Evolutionary conservation across 2,888 invertebrate species (phyloP).

Genomic region (Coleophora deauratella): DNA sequence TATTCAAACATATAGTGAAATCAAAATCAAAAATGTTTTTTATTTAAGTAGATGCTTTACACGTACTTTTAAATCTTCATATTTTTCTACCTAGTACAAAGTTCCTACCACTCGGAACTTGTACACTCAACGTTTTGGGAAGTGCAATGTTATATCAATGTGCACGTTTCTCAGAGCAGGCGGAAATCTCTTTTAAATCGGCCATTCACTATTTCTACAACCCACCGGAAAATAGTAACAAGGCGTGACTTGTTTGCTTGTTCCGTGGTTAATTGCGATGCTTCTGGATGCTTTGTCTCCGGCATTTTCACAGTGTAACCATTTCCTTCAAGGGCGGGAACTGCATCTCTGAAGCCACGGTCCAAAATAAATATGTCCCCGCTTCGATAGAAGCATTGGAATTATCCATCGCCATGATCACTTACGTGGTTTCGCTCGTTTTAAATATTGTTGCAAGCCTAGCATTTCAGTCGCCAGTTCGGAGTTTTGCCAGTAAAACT

Average conservation of each 20-base stretch:
- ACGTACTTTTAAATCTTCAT: no score
- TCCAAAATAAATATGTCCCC: constrained; percentile 16
- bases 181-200: constrained; percentile 15
- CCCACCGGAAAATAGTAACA: constrained; percentile 16
- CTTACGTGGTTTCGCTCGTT: constrained; percentile 2
- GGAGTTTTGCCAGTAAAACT: constrained; percentile 5
- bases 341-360: constrained; percentile 13
- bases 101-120: no score
- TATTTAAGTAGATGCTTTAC: no score
- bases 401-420: constrained; percentile 6
- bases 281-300: neutral
- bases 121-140: no score
- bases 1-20: constrained; percentile 10
- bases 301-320: constrained; percentile 10
- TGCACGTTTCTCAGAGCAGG: constrained; percentile 10
- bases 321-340: constrained; percentile 3
- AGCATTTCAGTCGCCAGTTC: constrained; percentile 3
- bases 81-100: no score
- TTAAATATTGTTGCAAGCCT: neutral
- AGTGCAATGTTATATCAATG: constrained; percentile 13
- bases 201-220: constrained; percentile 16
- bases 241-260: constrained; percentile 11
- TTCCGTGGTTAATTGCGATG: constrained; percentile 7
- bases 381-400: constrained; percentile 8
- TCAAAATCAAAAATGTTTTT: no score